Percentiles rank a stretch among this genome's conserved stretches.
phyloP scores from a whole-genome alignment of 2,113 vertebrate species.

The Daboia siamensis region DNA sequence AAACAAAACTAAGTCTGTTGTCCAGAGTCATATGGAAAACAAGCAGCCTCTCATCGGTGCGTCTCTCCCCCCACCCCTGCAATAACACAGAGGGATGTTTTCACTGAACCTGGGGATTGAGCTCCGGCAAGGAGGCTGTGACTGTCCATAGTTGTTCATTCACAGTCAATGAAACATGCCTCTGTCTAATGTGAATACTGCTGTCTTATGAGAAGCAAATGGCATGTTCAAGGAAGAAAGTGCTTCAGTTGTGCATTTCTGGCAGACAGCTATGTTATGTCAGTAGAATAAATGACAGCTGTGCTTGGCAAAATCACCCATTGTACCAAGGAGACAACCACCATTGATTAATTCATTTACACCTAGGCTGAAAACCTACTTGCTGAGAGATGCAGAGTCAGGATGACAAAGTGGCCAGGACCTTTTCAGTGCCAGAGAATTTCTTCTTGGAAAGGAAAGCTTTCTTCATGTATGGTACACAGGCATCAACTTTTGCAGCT shows the following conservation, averaged over 20 bases:
- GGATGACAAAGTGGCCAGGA: conserved; percentile 30
- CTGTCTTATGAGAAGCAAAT: conserved; percentile 1
- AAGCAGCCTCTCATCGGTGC: background rate
- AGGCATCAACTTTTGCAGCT: background rate
- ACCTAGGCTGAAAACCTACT: conserved; percentile 22
- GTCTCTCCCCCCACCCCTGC: background rate
- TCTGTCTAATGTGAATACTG: background rate
- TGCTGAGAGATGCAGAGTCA: conserved; percentile 29
- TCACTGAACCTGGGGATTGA: conserved; percentile 11
- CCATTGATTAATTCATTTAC: conserved; percentile 48
- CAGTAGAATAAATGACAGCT: conserved; percentile 28
- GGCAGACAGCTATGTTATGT: conserved; percentile 33
- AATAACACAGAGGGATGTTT: background rate
- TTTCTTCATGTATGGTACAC: background rate
- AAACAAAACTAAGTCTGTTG: background rate
- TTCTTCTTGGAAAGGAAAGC: background rate
- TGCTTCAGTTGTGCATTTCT: background rate
- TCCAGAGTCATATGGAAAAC: conserved; percentile 13
- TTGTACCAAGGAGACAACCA: conserved; percentile 38
- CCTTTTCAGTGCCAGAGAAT: background rate
- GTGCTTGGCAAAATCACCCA: conserved; percentile 32
- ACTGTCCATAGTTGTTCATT: conserved; percentile 11
- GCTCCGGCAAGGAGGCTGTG: background rate
- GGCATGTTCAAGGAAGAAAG: background rate
- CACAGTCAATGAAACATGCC: background rate